Base-by-base conservation (phyloP, 2,113 vertebrate species). In the Sorex araneus region DNA sequence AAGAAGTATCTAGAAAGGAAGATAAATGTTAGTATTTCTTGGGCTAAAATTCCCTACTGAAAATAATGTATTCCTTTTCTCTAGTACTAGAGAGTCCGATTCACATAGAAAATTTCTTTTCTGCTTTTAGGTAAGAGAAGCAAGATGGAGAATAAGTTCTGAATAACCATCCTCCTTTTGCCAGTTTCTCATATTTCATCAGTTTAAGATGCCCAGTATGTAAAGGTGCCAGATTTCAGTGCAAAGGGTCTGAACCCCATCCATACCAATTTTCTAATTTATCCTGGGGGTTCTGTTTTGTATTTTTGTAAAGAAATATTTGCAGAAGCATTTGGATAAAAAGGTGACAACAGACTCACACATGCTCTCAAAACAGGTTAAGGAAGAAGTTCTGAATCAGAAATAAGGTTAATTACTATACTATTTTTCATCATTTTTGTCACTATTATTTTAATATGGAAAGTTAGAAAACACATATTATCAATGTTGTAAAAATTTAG, bases 391-490 rank as follows among this genome's bases (percentile, higher is more conserved):
- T 70, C 57, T 60, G 21, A 94, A 80, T 36, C 21, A 40, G 69
- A 30, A 75, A 23, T 3, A 84, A 69, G n/a, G 1, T 50, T 78
- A 88, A 71, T 73, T 83, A 75, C 10, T 64, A 4, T 30, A 36
- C 12, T n/a, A n/a, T 28, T 86, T 81, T n/a, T 4, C 25, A 89
- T 87, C 1, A 69, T 69, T 60, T 79, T n/a, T 87, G 3, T 67
- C 76, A 78, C 66, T 90, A 23, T 85, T 76, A 60, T 50, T 94
- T 91, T 73, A 78, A 64, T 77, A 88, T 32, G 77, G 28, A 34
- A 79, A 92, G 4, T 86, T 95, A 76, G 75, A 76, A 93, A 87
- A 27, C 0, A 76, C 28, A 71, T 43, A 10, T 2, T 6, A 82
- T 27, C 30, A 74, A 74, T 40, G 47, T 57, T 19, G 28, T 54